Evolutionary conservation across 1,140 invertebrate genomes (phyloP), one percentile per base, ranked within the genome.

Genomic region (Drosophila rhopaloa): DNA sequence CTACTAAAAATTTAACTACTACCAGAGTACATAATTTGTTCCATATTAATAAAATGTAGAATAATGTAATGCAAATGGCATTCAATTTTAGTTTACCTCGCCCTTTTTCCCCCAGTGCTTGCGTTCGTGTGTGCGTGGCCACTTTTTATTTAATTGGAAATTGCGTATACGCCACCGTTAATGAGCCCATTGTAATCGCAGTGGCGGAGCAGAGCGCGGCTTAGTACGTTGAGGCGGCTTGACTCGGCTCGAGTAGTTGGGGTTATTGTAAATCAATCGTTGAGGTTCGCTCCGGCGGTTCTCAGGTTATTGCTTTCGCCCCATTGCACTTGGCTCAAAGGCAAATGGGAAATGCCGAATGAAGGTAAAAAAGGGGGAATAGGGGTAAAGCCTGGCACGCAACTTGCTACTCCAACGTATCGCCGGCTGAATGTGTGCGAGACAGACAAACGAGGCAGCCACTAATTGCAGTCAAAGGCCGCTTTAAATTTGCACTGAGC

Each of bases 401-500:
- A 89, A 89, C 76, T 56, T 77, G 67, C 13, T 57, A 38, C 70
- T 72, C 76, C 79, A 75, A 76, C 9, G 79, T 81, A 89, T 89
- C 24, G 27, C 51, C 24, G 37, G 38, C 13, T 14, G 11, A 24
- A 5, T 4, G 24, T 37, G 24, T 40, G 38, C 38, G 43, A 73
- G 68, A 59, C 65, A 85, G 72, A 84, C 70, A 82, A 76, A 80
- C 71, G 66, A 72, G 72, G 55, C 73, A 62, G 70, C 75, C 81
- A 77, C 89, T 91, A 91, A 91, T 91, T 91, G 90, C 80, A 91
- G 89, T 89, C 84, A 91, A 88, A 89, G 76, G 79, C 55, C 60
- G 79, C 82, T 88, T 86, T 83, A 86, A 79, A 88, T 83, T 76
- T 76, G 63, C 63, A 65, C 79, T 32, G 53, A 59, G 65, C 43